phyloP scores from a whole-genome alignment of 2,113 vertebrate genomes.

The Saccopteryx bilineata region DNA sequence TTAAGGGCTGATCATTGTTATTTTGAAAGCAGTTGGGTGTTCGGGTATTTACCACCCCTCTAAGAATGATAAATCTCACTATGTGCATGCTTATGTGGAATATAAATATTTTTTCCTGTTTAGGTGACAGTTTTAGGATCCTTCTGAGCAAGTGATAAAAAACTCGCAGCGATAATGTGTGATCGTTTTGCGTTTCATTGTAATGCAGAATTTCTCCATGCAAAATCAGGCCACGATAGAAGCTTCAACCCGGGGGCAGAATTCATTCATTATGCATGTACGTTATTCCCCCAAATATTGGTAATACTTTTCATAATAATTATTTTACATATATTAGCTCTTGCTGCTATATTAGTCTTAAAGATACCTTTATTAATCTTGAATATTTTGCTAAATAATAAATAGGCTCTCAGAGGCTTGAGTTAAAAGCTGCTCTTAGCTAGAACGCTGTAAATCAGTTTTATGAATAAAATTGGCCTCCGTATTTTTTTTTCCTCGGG shows the following conservation, averaged over 20 bases:
- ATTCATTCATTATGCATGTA: constrained; percentile 95
- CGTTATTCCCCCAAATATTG: constrained; percentile 95
- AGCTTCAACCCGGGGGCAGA: constrained; percentile 93
- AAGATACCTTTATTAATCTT: constrained; percentile 93
- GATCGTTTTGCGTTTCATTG: constrained; percentile 92
- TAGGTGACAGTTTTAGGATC: constrained; percentile 89
- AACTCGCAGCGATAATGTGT: constrained; percentile 88
- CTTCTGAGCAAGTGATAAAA: constrained; percentile 87
- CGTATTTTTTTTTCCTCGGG: constrained; percentile 81
- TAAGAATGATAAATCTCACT: constrained; percentile 76
- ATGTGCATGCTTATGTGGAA: constrained; percentile 67
- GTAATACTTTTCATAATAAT: constrained; percentile 93
- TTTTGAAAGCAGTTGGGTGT: constrained; percentile 75
- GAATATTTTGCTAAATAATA: constrained; percentile 87
- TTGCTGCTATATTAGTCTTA: constrained; percentile 91
- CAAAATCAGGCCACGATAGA: constrained; percentile 92
- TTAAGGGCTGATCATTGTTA: constrained; percentile 75
- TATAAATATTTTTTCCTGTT: constrained; percentile 83
- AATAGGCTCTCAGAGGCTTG: constrained; percentile 82
- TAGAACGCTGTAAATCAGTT: constrained; percentile 77
- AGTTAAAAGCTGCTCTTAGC: constrained; percentile 80
- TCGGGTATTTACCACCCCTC: constrained; percentile 70
- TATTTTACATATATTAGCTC: constrained; percentile 96
- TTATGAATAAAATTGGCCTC: constrained; percentile 81
- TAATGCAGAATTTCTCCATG: constrained; percentile 89